phyloP scores from a whole-genome alignment of 2,113 vertebrate species.

The Erythrocebus patas region DNA sequence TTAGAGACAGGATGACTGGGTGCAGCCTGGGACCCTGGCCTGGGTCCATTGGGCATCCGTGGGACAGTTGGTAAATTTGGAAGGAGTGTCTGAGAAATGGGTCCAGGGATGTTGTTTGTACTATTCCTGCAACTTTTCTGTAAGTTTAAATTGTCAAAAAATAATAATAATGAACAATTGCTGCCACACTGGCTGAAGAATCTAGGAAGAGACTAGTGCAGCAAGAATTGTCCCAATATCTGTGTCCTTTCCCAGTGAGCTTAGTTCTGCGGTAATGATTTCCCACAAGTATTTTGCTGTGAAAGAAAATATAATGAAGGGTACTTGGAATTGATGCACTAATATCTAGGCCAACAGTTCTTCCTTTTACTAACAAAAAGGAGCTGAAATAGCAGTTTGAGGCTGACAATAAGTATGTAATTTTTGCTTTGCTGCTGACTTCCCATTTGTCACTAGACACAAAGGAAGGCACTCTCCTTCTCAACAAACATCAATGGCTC shows the following conservation, averaged over 20 bases:
- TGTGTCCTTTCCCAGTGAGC: background rate
- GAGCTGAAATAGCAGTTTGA: background rate
- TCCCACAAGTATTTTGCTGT: background rate
- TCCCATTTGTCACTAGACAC: background rate
- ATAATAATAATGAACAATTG: background rate
- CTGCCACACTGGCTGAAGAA: too few species aligned
- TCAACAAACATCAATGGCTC: background rate
- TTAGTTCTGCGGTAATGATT: background rate
- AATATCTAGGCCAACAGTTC: background rate
- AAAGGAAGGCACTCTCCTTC: background rate
- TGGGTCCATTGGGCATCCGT: fast-evolving
- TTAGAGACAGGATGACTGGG: background rate
- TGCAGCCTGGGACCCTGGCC: background rate
- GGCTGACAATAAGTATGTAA: background rate
- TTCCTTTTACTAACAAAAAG: background rate
- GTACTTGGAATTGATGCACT: background rate
- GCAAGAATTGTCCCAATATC: background rate
- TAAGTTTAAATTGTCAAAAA: background rate
- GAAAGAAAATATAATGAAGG: background rate
- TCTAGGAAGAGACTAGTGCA: background rate
- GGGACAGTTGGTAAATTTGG: background rate
- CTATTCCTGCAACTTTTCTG: too few species aligned
- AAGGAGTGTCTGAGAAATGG: background rate
- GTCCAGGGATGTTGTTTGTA: too few species aligned
- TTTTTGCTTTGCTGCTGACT: background rate